These are phyloP conservation scores for Probosciger aterrimus DNA, from an alignment of 2,113 vertebrate genomes.

Conservation along the genomic window DNA sequence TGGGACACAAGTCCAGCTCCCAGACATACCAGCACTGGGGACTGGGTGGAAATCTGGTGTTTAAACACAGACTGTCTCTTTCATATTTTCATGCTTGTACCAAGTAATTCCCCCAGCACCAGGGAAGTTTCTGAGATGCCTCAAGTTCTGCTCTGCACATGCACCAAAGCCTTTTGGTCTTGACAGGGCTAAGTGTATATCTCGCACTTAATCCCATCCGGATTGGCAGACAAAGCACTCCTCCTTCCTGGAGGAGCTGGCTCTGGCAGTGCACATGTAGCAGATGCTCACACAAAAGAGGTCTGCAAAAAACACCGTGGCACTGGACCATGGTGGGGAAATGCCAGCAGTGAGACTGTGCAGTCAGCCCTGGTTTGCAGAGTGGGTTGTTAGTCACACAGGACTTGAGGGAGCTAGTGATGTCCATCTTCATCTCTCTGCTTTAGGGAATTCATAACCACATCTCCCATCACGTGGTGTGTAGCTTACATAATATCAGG, in stretches of 20 bases:
- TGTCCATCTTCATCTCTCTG: background rate
- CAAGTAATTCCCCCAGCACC: background rate
- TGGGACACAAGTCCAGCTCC: background rate
- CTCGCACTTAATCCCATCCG: background rate
- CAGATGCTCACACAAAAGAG: fast-evolving
- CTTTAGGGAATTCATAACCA: background rate
- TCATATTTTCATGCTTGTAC: background rate
- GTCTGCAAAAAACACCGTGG: background rate
- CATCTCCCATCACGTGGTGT: background rate
- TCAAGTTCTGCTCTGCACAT: conserved; percentile 6
- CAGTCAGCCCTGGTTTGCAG: background rate
- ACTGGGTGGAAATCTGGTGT: background rate
- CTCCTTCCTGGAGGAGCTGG: background rate
- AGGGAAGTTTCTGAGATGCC: background rate
- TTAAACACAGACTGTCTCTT: background rate
- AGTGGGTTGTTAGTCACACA: background rate
- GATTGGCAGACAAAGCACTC: background rate
- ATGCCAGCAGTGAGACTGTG: background rate
- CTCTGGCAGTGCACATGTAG: background rate
- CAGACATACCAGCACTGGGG: background rate
- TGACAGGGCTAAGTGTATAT: background rate
- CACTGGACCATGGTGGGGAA: fast-evolving
- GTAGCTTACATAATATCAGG: background rate
- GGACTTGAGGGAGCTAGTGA: background rate
- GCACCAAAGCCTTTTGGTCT: background rate